Percentiles rank a stretch among this genome's conserved stretches.
Evolutionary conservation across 1,140 invertebrate species (phyloP).

Genomic region (Muscidifurax raptorellus): DNA sequence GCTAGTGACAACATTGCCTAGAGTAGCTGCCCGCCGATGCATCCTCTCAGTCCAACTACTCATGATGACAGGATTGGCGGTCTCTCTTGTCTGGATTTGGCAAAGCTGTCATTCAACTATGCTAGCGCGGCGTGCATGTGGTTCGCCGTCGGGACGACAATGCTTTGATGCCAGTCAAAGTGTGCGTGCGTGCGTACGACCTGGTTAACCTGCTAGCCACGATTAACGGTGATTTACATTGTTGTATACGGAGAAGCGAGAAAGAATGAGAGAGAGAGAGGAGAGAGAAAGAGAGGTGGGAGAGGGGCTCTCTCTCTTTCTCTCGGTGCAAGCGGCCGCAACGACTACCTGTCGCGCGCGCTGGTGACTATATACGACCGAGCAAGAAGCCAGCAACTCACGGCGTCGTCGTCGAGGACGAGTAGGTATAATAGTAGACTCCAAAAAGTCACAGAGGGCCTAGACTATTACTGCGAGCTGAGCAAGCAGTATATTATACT

Average conservation of each 20-base stretch:
- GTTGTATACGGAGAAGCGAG: conserved; percentile 10
- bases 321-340: conserved; percentile 11
- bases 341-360: conserved; percentile 30
- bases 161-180: not conserved
- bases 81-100: not conserved
- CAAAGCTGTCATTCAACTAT: conserved; percentile 1
- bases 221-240: conserved; percentile 44
- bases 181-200: not conserved
- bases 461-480: not conserved
- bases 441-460: not conserved
- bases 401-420: not conserved
- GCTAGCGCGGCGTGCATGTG: not conserved
- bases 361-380: conserved; percentile 12
- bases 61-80: conserved; percentile 75
- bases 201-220: conserved; percentile 38
- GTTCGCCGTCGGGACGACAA: not conserved
- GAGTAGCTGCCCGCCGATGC: conserved; percentile 90
- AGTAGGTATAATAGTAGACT: not conserved
- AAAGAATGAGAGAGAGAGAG: not conserved
- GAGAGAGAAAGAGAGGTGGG: not conserved
- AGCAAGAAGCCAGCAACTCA: not conserved
- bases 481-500: not conserved
- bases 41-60: conserved; percentile 93
- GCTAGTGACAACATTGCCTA: conserved; percentile 92
- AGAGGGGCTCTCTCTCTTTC: not conserved